phyloP scores from a whole-genome alignment of 2,888 invertebrate genomes.

The Eristalis pertinax region DNA sequence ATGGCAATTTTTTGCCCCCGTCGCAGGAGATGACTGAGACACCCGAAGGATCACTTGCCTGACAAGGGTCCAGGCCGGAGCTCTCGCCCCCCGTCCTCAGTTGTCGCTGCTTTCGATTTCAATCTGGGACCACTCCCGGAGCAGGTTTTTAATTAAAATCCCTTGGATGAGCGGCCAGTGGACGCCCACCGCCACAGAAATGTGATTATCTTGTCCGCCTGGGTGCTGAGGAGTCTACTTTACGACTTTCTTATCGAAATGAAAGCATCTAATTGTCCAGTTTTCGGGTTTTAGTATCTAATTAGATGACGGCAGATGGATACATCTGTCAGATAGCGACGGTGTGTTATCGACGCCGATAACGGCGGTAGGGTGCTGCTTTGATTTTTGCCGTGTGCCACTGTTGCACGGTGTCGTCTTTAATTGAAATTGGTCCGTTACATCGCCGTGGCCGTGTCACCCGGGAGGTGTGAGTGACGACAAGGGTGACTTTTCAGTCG shows the following conservation, averaged over 20 bases:
- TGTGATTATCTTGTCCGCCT: background rate
- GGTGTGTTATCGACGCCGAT: conserved; percentile 5
- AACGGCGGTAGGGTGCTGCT: background rate
- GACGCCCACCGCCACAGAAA: background rate
- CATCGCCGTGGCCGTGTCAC: background rate
- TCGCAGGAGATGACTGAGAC: background rate
- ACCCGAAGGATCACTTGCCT: background rate
- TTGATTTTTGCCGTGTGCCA: background rate
- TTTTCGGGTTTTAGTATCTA: conserved; percentile 48
- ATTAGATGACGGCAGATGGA: conserved; percentile 40
- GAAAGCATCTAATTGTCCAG: conserved; percentile 44
- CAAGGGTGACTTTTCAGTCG: background rate
- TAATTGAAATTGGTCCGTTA: background rate
- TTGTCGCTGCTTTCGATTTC: background rate
- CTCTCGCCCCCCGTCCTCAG: background rate
- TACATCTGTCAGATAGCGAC: conserved; percentile 43
- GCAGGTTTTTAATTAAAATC: background rate
- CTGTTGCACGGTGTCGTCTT: background rate
- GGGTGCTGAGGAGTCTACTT: conserved; percentile 24
- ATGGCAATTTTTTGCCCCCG: background rate
- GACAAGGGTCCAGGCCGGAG: background rate
- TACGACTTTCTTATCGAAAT: conserved; percentile 39
- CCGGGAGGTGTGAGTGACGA: background rate
- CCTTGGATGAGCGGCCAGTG: background rate
- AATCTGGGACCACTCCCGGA: background rate